Base-by-base conservation (phyloP, 2,797 vertebrate species). In the Myiotriccus ornatus region DNA sequence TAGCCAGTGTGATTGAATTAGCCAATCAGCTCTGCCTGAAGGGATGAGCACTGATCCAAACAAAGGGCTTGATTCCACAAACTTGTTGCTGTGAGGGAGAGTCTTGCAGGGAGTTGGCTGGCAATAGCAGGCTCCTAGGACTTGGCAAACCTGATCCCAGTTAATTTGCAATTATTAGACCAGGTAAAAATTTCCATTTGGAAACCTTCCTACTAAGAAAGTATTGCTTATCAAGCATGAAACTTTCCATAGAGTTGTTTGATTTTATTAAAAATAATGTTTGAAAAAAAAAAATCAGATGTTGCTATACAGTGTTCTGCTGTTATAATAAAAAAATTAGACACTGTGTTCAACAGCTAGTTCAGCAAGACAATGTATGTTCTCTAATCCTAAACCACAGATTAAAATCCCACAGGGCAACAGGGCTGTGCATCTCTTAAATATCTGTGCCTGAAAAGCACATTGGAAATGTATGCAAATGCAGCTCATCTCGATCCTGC, bases 1-100 rank as follows among this genome's bases (percentile, higher is more conserved):
- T 92, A 89, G 94, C 83, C 95, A 91, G 81, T 87, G 82, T 93
- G 92, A 94, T 78, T 92, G 89, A 96, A 95, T 96, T 94, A 93
- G 92, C 65, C 85, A 84, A 85, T 93, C 91, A 93, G 83, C 77
- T 95, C 49, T 89, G 92, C 91, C 81, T 85, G 89, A 81, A 95
- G 84, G 90, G 95, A 90, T 50, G 68, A 93, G 44, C 82, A 84
- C 55, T 63, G 92, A 94, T 92, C 88, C 76, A 89, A 79, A 84
- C 70, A 88, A 93, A 92, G 43, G 60, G 75, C 53, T 81, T 52
- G 80, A 87, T 85, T 87, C 86, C 55, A 79, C 64, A 83, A 49
- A 92, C 91, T 52, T 95, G 89, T 93, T 94, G 92, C 83, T 78
- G 53, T 30, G 46, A 75, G 46, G 49, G 35, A 84, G 50, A 82